A percentile compares a stretch with the other conserved stretches of the same genome.
Conservation (phyloP, 2,113 vertebrate genomes). For the Hypanus sabinus region DNA sequence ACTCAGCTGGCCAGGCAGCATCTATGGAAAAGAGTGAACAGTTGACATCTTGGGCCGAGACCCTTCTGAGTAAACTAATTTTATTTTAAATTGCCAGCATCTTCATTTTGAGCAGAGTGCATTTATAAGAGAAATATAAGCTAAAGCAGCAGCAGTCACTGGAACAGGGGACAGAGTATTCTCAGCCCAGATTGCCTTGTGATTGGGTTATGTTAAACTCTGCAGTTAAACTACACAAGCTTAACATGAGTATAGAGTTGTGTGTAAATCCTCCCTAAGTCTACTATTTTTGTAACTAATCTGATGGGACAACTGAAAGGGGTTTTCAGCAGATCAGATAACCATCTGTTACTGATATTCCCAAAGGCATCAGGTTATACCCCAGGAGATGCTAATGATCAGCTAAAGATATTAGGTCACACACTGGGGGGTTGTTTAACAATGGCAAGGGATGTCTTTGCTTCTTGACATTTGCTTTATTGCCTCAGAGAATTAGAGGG, state of each 20-base stretch:
- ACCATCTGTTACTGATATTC: not conserved
- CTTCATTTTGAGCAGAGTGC: not conserved
- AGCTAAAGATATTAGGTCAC: too few relatives aligned
- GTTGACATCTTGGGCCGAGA: too few relatives aligned
- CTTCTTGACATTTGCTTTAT: not conserved
- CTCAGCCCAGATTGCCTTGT: not conserved
- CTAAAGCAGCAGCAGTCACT: not conserved
- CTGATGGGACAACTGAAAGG: not conserved
- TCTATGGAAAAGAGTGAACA: too few relatives aligned
- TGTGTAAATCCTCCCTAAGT: not conserved
- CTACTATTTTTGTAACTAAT: not conserved
- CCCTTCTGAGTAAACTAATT: too few relatives aligned
- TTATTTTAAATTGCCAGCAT: not conserved
- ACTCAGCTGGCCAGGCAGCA: too few relatives aligned
- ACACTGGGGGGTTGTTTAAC: not conserved
- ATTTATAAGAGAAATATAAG: not conserved
- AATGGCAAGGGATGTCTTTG: not conserved
- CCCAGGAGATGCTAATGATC: too few relatives aligned
- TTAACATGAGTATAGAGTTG: not conserved
- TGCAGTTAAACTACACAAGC: not conserved
- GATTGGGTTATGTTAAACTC: not conserved
- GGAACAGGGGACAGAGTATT: not conserved
- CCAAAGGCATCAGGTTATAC: not conserved
- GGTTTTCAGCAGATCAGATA: not conserved
- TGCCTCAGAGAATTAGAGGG: not conserved